Evolutionary conservation across 2,113 vertebrate species (phyloP).

Genomic region (Amia ocellicauda): DNA sequence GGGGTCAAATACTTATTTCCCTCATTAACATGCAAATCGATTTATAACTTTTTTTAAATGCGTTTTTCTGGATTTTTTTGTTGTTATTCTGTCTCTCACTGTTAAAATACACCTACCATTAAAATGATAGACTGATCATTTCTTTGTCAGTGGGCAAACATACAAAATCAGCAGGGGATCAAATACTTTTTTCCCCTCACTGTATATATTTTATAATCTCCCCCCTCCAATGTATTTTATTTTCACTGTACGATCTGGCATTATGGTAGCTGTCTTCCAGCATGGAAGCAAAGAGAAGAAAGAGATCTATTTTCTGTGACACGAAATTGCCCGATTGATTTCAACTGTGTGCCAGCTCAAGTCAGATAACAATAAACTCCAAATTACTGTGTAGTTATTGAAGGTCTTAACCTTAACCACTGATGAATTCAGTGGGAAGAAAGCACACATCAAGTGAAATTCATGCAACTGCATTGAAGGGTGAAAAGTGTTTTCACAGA

Average conservation of each 20-base stretch:
- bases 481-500: conserved; percentile 19
- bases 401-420: conserved; percentile 57
- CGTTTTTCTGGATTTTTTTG: no score
- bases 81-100: no score
- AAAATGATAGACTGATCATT: no score
- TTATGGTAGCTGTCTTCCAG: background rate
- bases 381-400: conserved; percentile 56
- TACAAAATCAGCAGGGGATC: no score
- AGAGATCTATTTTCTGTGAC: conserved; percentile 37
- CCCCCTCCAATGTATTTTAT: no score
- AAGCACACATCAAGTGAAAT: conserved; percentile 19
- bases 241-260: background rate
- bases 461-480: conserved; percentile 17
- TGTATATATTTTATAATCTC: no score
- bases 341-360: conserved; percentile 58
- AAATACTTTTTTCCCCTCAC: no score
- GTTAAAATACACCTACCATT: no score
- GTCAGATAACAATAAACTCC: conserved; percentile 60
- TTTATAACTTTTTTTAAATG: no score
- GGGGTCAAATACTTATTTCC: no score
- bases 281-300: background rate
- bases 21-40: no score
- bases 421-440: conserved; percentile 3
- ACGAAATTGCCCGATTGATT: conserved; percentile 69
- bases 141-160: no score